These are phyloP conservation scores for Argyresthia goedartella DNA, from an alignment of 2,888 invertebrate genomes.

Conservation along the genomic window DNA sequence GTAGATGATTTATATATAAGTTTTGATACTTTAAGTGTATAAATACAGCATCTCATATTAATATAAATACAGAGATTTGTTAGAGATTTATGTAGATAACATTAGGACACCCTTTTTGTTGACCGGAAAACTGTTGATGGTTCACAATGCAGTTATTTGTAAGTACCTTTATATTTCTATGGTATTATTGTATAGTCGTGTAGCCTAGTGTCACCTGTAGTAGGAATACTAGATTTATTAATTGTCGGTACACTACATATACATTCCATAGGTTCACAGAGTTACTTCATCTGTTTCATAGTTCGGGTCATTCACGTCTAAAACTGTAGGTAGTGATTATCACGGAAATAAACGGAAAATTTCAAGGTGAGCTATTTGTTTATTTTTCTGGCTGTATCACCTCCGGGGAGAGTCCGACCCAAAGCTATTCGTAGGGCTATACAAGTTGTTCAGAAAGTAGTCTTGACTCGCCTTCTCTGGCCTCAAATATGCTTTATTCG, in stretches of 20 bases:
- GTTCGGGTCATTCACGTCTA: constrained; percentile 36
- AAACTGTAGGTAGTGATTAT: constrained; percentile 27
- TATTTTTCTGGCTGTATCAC: not conserved
- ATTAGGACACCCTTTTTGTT: constrained; percentile 6
- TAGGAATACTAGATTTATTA: no score
- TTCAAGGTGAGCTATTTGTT: not conserved
- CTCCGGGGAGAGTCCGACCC: no score
- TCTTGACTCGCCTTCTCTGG: no score
- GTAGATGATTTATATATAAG: constrained; percentile 44
- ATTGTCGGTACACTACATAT: constrained; percentile 26
- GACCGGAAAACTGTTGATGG: not conserved
- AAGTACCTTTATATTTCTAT: not conserved
- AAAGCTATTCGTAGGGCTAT: no score
- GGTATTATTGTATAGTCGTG: not conserved
- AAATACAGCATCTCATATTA: constrained; percentile 9
- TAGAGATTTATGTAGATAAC: constrained; percentile 25
- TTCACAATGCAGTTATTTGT: not conserved
- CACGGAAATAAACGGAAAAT: constrained; percentile 24
- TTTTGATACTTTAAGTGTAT: constrained; percentile 20
- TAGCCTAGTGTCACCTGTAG: not conserved
- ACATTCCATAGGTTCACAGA: constrained; percentile 31
- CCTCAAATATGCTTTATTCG: no score
- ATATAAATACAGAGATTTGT: constrained; percentile 24
- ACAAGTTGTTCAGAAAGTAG: no score
- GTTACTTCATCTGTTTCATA: constrained; percentile 14